phyloP scores from a whole-genome alignment of 1,140 invertebrate species.

The Coelopa frigida region DNA sequence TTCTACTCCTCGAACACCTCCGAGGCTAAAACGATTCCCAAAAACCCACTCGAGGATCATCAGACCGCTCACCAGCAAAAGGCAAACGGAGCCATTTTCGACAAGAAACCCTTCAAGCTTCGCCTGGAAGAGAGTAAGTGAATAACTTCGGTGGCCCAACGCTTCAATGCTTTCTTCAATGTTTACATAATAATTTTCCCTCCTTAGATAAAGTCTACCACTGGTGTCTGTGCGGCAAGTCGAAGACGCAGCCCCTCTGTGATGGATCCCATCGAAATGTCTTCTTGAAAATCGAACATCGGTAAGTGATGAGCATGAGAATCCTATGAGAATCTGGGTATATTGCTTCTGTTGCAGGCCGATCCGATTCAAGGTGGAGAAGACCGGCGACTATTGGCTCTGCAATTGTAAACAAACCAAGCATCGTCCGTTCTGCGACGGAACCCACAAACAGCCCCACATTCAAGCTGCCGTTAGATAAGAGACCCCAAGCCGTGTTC shows the following conservation, averaged over 20 bases:
- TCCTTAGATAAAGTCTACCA: constrained; percentile 68
- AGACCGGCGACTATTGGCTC: constrained; percentile 93
- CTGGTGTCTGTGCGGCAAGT: constrained; percentile 93
- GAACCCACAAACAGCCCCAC: constrained; percentile 72
- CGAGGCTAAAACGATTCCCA: constrained; percentile 50
- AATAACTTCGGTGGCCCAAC: neutral
- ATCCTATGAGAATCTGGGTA: neutral
- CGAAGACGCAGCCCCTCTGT: constrained; percentile 89
- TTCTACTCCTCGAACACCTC: constrained; percentile 20
- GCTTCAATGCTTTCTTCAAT: neutral
- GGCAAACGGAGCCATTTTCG: constrained; percentile 68
- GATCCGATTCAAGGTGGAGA: constrained; percentile 71
- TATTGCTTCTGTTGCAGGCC: constrained; percentile 53
- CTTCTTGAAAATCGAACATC: constrained; percentile 61
- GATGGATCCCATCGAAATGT: constrained; percentile 81
- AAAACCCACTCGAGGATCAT: constrained; percentile 54
- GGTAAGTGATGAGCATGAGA: constrained; percentile 36
- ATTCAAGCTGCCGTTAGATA: constrained; percentile 53
- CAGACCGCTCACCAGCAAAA: constrained; percentile 54
- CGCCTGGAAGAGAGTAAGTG: constrained; percentile 53
- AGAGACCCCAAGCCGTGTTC: no score
- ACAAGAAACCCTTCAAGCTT: constrained; percentile 84
- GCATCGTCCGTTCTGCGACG: constrained; percentile 96
- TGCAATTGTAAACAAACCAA: constrained; percentile 97
- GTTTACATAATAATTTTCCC: constrained; percentile 33